Evolutionary conservation across 92 coral and sea anemone species (phyloP), one percentile per base, ranked within the genome.

Genomic region (Isaurus tuberculatus): DNA sequence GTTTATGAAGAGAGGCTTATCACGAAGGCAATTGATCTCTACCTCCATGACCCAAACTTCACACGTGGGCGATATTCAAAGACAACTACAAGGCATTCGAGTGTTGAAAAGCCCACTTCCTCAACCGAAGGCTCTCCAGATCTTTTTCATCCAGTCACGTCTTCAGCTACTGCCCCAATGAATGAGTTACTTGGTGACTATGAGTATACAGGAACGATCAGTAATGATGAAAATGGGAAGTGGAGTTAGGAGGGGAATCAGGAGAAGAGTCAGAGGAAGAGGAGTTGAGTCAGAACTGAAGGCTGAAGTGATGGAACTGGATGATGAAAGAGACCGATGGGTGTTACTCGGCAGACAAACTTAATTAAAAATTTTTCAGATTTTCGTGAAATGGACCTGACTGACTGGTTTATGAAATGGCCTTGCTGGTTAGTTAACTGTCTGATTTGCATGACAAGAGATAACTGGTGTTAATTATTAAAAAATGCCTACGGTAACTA

Each of bases 21-120:
- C 34, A 46, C 63, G 75, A 84, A 84, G 88, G 83, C 83, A 58
- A 68, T 84, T 66, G 82, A 84, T 42, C 72, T 84, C 32, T 74
- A 84, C 83, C 33, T 75, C 48, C 73, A 84, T 71, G 68, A 57
- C 25, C 60, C 74, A 15, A 46, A 65, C 72, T 83, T 73, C 27
- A 63, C 60, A 27, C 75, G 77, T 65, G 83, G 88, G 27, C 83
- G 77, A 29, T 64, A 74, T 17, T 61, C 60, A 25, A 75, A 84
- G 70, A 84, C 88, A 70, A 44, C 70, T 23, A 75, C 84, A 75
- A 74, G 65, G 83, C 73, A 64, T 63, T 43, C 58, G 11, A 40
- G 25, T 23, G 17, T 8, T 42, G 46, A 6, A 6, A 5, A 6
- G 20, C 11, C 57, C 20, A 16, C 57, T 58, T 43, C 57, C 11